Percentiles rank a stretch among this genome's conserved stretches.
phyloP scores from a whole-genome alignment of 35 echinoderm and acorn worm species.

The Strongylocentrotus purpuratus region DNA sequence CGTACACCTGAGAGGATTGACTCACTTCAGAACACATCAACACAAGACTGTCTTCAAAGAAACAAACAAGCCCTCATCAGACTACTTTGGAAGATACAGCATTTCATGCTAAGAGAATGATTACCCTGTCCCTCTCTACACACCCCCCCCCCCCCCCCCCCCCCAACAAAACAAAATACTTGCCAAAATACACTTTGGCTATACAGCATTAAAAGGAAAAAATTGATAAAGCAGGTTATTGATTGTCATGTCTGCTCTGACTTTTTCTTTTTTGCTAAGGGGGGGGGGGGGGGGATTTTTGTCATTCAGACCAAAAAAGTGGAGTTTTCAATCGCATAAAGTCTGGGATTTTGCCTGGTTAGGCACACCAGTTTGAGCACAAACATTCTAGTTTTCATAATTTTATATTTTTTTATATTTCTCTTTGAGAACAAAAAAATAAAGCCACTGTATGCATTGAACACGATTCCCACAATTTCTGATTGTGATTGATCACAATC shows the following conservation, averaged over 20 bases:
- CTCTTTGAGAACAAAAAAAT: too few species aligned
- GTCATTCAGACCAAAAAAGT: too few species aligned
- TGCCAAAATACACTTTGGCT: neutral
- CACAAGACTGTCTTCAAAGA: neutral
- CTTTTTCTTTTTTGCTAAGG: neutral
- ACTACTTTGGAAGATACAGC: neutral
- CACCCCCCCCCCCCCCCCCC: too few species aligned
- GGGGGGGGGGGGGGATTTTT: neutral
- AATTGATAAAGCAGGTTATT: neutral
- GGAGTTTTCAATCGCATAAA: too few species aligned
- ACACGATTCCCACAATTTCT: neutral
- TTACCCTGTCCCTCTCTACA: neutral
- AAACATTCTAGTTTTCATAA: neutral
- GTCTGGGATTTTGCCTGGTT: too few species aligned
- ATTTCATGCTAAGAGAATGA: neutral
- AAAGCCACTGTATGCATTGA: neutral
- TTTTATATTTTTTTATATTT: too few species aligned
- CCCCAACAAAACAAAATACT: neutral
- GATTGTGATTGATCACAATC: neutral
- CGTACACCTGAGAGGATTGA: neutral
- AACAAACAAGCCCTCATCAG: too few species aligned
- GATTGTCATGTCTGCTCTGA: neutral
- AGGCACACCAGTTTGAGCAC: neutral
- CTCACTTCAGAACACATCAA: neutral
- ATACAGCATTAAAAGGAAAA: neutral